phyloP scores from a whole-genome alignment of 2,888 invertebrate species.

The Torymus tubicola region DNA sequence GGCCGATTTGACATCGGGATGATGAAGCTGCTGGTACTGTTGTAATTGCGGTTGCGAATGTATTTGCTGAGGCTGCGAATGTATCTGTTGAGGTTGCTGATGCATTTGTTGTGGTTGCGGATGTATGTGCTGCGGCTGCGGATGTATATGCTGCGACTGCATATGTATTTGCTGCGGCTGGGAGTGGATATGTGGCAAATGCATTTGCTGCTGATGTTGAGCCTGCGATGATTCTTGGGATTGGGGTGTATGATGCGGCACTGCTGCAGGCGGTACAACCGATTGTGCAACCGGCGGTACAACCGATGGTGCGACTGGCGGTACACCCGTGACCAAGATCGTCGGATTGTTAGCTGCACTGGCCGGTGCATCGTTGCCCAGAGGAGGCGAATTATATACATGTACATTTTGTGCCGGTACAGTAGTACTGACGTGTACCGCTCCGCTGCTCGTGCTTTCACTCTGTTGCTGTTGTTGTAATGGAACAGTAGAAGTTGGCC shows the following conservation, averaged over 20 bases:
- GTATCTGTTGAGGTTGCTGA: background rate
- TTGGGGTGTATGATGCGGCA: too few species aligned
- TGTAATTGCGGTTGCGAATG: slow-evolving; percentile 17
- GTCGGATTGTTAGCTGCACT: slow-evolving; percentile 31
- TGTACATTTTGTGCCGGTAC: slow-evolving; percentile 43
- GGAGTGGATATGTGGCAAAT: background rate
- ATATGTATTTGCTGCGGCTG: slow-evolving; percentile 9
- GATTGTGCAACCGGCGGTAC: too few species aligned
- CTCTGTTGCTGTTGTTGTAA: slow-evolving; percentile 19
- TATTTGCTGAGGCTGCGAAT: background rate
- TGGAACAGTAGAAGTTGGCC: background rate
- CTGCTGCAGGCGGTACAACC: too few species aligned
- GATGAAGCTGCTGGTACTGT: slow-evolving; percentile 23
- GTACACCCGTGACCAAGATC: slow-evolving; percentile 46
- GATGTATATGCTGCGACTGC: slow-evolving; percentile 10
- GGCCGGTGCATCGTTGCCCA: slow-evolving; percentile 49
- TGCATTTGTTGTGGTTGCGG: slow-evolving; percentile 7
- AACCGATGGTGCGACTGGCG: too few species aligned
- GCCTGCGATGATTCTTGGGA: too few species aligned
- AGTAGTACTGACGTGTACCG: slow-evolving; percentile 32
- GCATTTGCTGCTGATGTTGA: too few species aligned
- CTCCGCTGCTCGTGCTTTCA: slow-evolving; percentile 14
- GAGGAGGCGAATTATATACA: slow-evolving; percentile 57
- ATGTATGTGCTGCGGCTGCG: background rate
- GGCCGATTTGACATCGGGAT: slow-evolving; percentile 43